These are phyloP conservation scores for Poecilia wingei DNA, from an alignment of 2,797 vertebrate genomes.

Conservation along the genomic window DNA sequence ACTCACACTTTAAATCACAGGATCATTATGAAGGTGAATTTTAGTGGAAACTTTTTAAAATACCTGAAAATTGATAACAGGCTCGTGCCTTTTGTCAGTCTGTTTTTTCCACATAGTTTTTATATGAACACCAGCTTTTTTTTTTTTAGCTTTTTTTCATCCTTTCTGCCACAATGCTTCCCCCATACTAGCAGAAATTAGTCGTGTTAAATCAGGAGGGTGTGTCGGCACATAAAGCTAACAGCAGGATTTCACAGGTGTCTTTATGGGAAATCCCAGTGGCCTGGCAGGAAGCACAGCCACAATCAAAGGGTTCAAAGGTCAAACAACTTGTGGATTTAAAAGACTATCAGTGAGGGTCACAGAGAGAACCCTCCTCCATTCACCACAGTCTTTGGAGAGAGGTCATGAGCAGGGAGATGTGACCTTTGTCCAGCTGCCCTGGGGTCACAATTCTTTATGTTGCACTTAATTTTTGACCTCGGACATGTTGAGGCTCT, in stretches of 20 bases:
- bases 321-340: constrained; percentile 74
- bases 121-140: too few relatives aligned
- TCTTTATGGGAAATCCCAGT: constrained; percentile 57
- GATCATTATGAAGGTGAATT: not conserved
- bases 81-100: not conserved
- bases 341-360: constrained; percentile 64
- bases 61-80: not conserved
- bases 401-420: constrained; percentile 62
- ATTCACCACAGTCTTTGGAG: constrained; percentile 17
- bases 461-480: constrained; percentile 63
- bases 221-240: constrained; percentile 34
- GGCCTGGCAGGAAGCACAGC: constrained; percentile 39
- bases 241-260: constrained; percentile 57
- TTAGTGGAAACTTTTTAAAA: not conserved
- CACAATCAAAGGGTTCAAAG: constrained; percentile 61
- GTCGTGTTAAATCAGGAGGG: constrained; percentile 32
- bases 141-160: not conserved
- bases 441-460: constrained; percentile 63
- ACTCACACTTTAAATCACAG: not conserved
- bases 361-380: constrained; percentile 41
- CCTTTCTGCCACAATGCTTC: not conserved
- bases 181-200: constrained; percentile 14
- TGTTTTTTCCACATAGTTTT: not conserved
- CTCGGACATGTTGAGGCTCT: constrained; percentile 23
- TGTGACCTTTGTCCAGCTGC: constrained; percentile 69